phyloP scores from a whole-genome alignment of 2,888 invertebrate genomes.

The Venustoraphidia nigricollis region DNA sequence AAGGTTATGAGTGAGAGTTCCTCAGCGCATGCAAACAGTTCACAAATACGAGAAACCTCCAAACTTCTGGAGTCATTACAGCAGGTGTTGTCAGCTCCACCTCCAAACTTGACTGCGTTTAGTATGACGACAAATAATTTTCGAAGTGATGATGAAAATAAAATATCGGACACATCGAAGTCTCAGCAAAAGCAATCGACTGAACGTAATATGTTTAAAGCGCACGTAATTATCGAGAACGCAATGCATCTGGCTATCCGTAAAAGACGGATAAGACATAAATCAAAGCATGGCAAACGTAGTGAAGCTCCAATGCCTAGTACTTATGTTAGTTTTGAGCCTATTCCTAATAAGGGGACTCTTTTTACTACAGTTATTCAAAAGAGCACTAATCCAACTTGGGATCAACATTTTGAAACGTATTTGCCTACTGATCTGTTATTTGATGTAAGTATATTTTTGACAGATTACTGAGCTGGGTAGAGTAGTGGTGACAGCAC shows the following conservation, averaged over 20 bases:
- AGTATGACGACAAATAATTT: too few relatives aligned
- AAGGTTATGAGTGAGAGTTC: not conserved
- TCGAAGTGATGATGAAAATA: not conserved
- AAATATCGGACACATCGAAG: not conserved
- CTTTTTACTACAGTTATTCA: slow-evolving; percentile 33
- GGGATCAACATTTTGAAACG: slow-evolving; percentile 37
- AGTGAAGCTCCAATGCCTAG: slow-evolving; percentile 34
- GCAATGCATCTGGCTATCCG: slow-evolving; percentile 37
- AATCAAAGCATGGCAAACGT: slow-evolving; percentile 17
- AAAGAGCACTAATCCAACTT: slow-evolving; percentile 34
- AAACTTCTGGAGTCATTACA: slow-evolving; percentile 26
- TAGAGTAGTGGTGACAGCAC: too few relatives aligned
- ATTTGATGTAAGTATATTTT: slow-evolving; percentile 30
- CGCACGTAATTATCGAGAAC: slow-evolving; percentile 34
- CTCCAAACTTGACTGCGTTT: not conserved
- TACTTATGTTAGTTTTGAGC: slow-evolving; percentile 45
- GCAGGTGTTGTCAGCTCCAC: slow-evolving; percentile 18
- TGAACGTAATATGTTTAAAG: slow-evolving; percentile 24
- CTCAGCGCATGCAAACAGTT: slow-evolving; percentile 1
- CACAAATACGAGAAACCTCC: slow-evolving; percentile 17
- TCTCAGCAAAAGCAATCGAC: not conserved
- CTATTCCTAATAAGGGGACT: slow-evolving; percentile 19
- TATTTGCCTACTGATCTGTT: slow-evolving; percentile 31
- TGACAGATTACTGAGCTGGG: too few relatives aligned
- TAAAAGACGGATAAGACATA: slow-evolving; percentile 21